Conservation (phyloP, 2,888 invertebrate genomes). For the Augochlorella aurata region DNA sequence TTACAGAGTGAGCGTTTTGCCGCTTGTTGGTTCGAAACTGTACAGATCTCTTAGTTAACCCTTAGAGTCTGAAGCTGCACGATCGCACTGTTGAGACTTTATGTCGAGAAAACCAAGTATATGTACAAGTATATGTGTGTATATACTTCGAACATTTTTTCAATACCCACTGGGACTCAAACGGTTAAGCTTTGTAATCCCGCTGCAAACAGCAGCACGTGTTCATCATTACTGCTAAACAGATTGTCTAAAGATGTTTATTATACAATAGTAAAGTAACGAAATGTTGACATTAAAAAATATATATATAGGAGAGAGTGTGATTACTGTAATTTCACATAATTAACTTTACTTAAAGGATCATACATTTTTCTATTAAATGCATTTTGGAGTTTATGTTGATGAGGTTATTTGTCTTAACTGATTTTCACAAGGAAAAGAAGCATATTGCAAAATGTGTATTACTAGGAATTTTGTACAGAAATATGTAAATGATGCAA, state of each 20-base stretch:
- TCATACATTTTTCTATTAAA: neutral
- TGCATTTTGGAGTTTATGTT: neutral
- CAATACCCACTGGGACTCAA: too few relatives aligned
- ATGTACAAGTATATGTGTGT: too few relatives aligned
- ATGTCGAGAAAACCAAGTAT: too few relatives aligned
- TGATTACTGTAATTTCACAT: neutral
- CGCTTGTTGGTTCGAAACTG: too few relatives aligned
- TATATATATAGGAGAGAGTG: neutral
- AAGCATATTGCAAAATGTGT: conserved; percentile 16
- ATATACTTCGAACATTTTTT: too few relatives aligned
- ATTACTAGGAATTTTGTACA: neutral
- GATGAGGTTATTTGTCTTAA: conserved; percentile 1
- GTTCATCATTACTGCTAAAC: too few relatives aligned
- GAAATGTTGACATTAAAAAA: neutral
- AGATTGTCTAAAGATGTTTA: neutral
- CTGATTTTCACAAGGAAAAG: neutral
- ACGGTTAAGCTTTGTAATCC: too few relatives aligned
- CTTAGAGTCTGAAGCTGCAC: too few relatives aligned
- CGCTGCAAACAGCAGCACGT: too few relatives aligned
- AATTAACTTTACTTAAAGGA: neutral
- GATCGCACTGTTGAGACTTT: too few relatives aligned
- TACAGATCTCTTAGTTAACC: too few relatives aligned
- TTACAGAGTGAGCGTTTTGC: too few relatives aligned
- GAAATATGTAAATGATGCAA: conserved; percentile 79
- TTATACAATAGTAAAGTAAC: neutral